Evolutionary conservation across 30 jellyfish, hydroid and myxozoan genomes (phyloP), one percentile per base, ranked within the genome.

Genomic region (Aurelia aurita): DNA sequence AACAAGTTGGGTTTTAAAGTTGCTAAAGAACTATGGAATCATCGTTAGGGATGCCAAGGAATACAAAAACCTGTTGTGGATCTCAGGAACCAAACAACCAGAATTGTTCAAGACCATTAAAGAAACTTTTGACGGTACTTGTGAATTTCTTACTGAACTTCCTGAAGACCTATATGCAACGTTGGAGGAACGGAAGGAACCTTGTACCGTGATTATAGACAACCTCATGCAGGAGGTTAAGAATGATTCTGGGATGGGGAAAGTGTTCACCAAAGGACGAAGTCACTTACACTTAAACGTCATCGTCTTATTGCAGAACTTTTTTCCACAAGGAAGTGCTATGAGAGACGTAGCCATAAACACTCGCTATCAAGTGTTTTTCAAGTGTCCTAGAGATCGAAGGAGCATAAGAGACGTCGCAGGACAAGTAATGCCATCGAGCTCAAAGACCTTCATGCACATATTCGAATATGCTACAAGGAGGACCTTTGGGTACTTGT

Each of bases 181-280:
- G 61, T 2, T 64, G 22, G 80, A 64, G 39, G 23, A 29, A 12
- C 6, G 16, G 28, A 14, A 53, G 32, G n/a, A 39, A 59, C 59
- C n/a, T 14, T 26, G 28, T 15, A 58, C 64, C 20, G 58, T 77
- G 3, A 49, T 77, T 60, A 26, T 77, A 5, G 88, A 77, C 58
- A 81, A 77, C 31, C 34, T 77, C 22, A 77, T 77, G 88, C 88
- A 77, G 29, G 88, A 77, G 58, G 43, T 77, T 34, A 27, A n/a
- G 9, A 58, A 20, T 22, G 13, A 5, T 12, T 3, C 18, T 5
- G 77, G 20, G n/a, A 22, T 77, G 3, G 62, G 79, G n/a, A 77
- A 77, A 77, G 34, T 77, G 43, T 77, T 25, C 82, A 77, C 88
- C 15, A 77, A 77, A 25, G 88, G 80, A 11, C 29, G 88, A 57